phyloP scores from a whole-genome alignment of 2,113 vertebrate genomes.

The Prietella phreatophila region DNA sequence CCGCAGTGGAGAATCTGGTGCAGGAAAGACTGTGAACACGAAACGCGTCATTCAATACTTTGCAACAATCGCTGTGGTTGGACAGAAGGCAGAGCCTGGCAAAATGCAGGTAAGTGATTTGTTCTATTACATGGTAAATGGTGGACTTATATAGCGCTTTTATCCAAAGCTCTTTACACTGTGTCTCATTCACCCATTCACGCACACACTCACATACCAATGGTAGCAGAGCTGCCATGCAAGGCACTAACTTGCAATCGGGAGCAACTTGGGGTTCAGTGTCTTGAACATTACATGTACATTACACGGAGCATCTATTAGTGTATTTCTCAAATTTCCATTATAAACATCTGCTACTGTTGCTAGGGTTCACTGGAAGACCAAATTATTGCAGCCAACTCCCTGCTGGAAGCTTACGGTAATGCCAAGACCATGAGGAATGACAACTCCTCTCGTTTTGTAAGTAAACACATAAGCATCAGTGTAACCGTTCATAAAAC shows the following conservation, averaged over 20 bases:
- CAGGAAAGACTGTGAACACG: slow-evolving; percentile 94
- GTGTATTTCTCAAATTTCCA: no score
- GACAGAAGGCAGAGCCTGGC: slow-evolving; percentile 63
- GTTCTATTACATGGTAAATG: no score
- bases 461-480: slow-evolving; percentile 55
- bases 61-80: slow-evolving; percentile 78
- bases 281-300: no score
- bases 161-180: no score
- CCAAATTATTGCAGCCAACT: slow-evolving; percentile 69
- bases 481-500: no score
- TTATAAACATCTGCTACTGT: neutral
- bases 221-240: no score
- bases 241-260: no score
- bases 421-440: slow-evolving; percentile 87
- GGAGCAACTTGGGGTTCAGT: no score
- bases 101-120: slow-evolving; percentile 77
- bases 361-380: slow-evolving; percentile 77
- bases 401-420: slow-evolving; percentile 81
- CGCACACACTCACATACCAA: no score
- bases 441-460: slow-evolving; percentile 85
- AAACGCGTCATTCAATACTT: slow-evolving; percentile 97
- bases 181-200: no score
- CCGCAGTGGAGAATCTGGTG: slow-evolving; percentile 87
- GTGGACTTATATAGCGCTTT: no score
- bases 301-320: no score